A percentile compares a stretch with the other conserved stretches of the same genome.
Evolutionary conservation across 2,113 vertebrate genomes (phyloP).

Genomic region (Girardinichthys multiradiatus): DNA sequence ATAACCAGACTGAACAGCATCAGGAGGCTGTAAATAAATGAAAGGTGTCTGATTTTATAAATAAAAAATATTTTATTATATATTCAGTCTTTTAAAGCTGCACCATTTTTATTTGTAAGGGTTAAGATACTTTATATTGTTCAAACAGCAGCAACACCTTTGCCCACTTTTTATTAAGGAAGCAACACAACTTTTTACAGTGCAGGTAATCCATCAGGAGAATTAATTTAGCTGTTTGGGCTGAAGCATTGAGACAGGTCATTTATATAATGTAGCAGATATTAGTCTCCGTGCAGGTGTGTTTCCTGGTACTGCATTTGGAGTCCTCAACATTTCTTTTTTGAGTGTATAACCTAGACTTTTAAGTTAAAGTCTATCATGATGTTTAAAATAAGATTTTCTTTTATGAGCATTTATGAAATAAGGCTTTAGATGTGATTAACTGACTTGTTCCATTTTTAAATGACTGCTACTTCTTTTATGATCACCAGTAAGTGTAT

Average conservation of each 20-base stretch:
- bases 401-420: too few species aligned
- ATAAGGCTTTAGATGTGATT: background rate
- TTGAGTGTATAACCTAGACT: too few species aligned
- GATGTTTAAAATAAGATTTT: too few species aligned
- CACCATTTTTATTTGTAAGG: slow-evolving; percentile 22
- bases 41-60: slow-evolving; percentile 20
- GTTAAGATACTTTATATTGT: slow-evolving; percentile 9
- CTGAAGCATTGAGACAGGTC: slow-evolving; percentile 1
- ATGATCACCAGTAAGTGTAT: background rate
- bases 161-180: background rate
- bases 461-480: background rate
- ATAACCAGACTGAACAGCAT: slow-evolving; percentile 30
- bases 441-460: too few species aligned
- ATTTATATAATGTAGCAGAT: background rate
- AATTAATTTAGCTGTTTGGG: background rate
- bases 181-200: too few species aligned
- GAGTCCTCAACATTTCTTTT: too few species aligned
- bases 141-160: background rate
- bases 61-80: background rate
- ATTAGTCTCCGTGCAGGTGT: background rate
- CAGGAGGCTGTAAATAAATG: slow-evolving; percentile 61
- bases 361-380: too few species aligned
- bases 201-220: background rate
- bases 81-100: slow-evolving; percentile 14
- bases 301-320: background rate